These are phyloP conservation scores for Ormyrus rosae DNA, from an alignment of 2,888 invertebrate species.

Conservation along the genomic window DNA sequence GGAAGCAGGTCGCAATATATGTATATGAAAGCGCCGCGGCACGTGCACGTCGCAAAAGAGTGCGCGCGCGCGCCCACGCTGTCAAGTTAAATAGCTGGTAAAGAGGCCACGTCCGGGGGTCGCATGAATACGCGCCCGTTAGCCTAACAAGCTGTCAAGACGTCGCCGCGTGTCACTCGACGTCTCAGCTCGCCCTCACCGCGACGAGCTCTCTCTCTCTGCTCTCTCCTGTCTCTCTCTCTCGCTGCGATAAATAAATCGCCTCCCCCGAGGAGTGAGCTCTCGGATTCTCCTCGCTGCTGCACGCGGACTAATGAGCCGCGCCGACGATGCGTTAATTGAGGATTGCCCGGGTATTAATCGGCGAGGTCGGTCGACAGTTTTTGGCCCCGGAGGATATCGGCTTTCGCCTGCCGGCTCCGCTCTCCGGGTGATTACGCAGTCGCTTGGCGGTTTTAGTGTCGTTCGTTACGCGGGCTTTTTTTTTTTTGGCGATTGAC, in stretches of 20 bases:
- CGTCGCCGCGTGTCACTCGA: slow-evolving; percentile 75
- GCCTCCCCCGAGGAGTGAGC: slow-evolving; percentile 11
- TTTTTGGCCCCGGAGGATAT: background rate
- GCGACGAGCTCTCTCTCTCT: slow-evolving; percentile 45
- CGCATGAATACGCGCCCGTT: slow-evolving; percentile 62
- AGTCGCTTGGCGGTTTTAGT: too few species aligned
- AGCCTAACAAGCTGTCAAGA: slow-evolving; percentile 76
- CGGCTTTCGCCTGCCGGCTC: too few species aligned
- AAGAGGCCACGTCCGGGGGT: slow-evolving; percentile 62
- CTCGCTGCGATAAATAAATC: slow-evolving; percentile 63
- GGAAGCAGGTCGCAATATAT: too few species aligned
- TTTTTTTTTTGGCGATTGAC: too few species aligned
- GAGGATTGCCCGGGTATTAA: slow-evolving; percentile 35
- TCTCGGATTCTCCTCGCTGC: slow-evolving; percentile 2
- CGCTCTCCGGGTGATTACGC: too few species aligned
- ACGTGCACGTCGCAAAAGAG: slow-evolving; percentile 32
- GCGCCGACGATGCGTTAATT: slow-evolving; percentile 36
- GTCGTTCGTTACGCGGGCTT: too few species aligned
- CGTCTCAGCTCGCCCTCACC: slow-evolving; percentile 63
- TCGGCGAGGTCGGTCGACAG: background rate
- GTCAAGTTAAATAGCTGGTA: slow-evolving; percentile 61
- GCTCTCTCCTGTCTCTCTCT: slow-evolving; percentile 11
- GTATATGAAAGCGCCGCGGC: slow-evolving; percentile 7
- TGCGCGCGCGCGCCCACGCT: slow-evolving; percentile 50
- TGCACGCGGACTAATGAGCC: slow-evolving; percentile 21